phyloP scores from a whole-genome alignment of 2,113 vertebrate species.

The Hemiscyllium ocellatum region DNA sequence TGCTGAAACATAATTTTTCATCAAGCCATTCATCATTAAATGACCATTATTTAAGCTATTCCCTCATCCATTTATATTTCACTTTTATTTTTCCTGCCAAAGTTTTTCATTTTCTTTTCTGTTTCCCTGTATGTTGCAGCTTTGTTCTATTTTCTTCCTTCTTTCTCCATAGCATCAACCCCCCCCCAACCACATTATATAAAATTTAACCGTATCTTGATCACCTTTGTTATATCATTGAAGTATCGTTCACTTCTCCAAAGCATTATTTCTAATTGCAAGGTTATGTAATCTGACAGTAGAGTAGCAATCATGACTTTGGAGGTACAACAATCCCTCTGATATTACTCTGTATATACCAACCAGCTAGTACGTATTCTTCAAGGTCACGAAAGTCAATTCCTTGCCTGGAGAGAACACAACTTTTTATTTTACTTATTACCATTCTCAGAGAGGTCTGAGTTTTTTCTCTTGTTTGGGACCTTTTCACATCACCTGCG shows the following conservation, averaged over 20 bases:
- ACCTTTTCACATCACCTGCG: conserved; percentile 19
- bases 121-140: not conserved
- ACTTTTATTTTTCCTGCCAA: not conserved
- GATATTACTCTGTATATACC: not conserved
- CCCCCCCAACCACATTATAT: not conserved
- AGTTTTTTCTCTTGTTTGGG: not conserved
- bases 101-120: not conserved
- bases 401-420: conserved; percentile 1
- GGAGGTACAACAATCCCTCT: not conserved
- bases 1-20: not conserved
- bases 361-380: not conserved
- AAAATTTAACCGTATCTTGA: not conserved
- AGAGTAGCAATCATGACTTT: not conserved
- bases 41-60: not conserved
- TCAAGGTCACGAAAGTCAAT: conserved; percentile 4
- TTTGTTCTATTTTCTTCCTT: not conserved
- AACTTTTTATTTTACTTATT: not conserved
- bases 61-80: not conserved
- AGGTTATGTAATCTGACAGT: not conserved
- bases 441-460: not conserved
- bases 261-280: not conserved
- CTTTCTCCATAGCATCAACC: not conserved
- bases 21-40: not conserved
- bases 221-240: not conserved
- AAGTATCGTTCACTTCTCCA: not conserved